Base-by-base conservation (phyloP, 2,113 vertebrate species). In the Callopanchax toddi region DNA sequence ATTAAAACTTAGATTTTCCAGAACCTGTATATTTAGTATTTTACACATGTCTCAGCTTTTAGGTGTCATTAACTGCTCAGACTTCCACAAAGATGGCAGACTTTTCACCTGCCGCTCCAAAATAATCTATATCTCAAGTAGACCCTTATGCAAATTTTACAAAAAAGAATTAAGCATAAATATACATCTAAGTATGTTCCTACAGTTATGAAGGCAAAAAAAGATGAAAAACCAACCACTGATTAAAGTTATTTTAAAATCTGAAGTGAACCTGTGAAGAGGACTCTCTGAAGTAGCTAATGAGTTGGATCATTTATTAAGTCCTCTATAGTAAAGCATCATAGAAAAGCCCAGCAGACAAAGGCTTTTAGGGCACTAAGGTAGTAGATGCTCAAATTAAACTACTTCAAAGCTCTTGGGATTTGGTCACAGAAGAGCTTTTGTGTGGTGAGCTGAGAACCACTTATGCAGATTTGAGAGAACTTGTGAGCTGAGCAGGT, bases 281-380 rank as follows among this genome's bases (percentile, higher is more conserved):
- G 60, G 13, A 48, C 60, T 65, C 22, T 50, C 55, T 77, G 58
- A 43, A 32, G 36, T 55, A 60, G 42, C 58, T 67, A 40, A 65
- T 82, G 39, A 71, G 68, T 59, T 39, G 44, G 48, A 34, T 40
- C 50, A 36, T 73, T 83, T 45, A 62, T 57, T 40, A 49, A 59
- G 44, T 55, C 29, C 66, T 74, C 20, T 20, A 60, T 2, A 23
- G 66, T 49, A 59, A 16, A 48, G 57, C 20, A 3, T 44, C 60
- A 66, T 12, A 39, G 37, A 63, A 22, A 46, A 59, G 23, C n/a
- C 21, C 6, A 44, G 45, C 48, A 57, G 53, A 78, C 57, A 60
- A 67, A 67, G 43, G 79, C 75, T 78, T 82, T 79, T 52, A 76
- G 56, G 40, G 49, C 66, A 39, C 43, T 42, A 22, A 26, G 49